Percentiles rank a stretch among this genome's conserved stretches.
These are phyloP conservation scores for Heteromurus nitidus DNA, from an alignment of 2,888 invertebrate genomes.

Conservation along the genomic window DNA sequence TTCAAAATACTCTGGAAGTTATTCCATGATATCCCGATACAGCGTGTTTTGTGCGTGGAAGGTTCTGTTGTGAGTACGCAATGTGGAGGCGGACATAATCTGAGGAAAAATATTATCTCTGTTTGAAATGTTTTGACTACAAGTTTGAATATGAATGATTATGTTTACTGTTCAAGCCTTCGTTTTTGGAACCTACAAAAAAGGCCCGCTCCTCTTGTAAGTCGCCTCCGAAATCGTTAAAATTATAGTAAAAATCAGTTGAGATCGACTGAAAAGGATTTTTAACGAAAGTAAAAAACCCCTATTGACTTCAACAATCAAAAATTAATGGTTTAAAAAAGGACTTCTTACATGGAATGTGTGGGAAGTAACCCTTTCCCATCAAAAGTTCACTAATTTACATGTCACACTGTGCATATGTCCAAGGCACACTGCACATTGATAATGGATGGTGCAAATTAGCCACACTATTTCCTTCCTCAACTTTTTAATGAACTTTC, in stretches of 20 bases:
- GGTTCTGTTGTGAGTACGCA: not conserved
- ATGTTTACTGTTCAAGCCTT: no score
- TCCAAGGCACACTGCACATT: not conserved
- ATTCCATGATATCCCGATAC: no score
- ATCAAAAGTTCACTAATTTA: not conserved
- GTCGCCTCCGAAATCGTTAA: no score
- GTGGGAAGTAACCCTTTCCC: conserved; percentile 11
- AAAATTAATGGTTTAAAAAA: no score
- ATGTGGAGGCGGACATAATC: no score
- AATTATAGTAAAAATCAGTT: no score
- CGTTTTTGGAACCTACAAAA: no score
- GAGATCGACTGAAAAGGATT: no score
- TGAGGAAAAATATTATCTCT: not conserved
- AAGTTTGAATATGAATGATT: conserved; percentile 29
- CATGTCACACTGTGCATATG: not conserved
- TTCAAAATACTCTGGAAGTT: not conserved
- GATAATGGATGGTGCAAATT: conserved; percentile 53
- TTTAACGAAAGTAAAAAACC: no score
- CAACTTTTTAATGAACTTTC: conserved; percentile 57
- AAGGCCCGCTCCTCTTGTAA: no score
- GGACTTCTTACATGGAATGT: no score
- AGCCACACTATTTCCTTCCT: conserved; percentile 61
- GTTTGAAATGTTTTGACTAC: conserved; percentile 51
- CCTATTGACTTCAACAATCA: no score
- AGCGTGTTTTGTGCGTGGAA: not conserved